Evolutionary conservation across 37 sponge, comb jelly and placozoan species (phyloP), one percentile per base, ranked within the genome.

Genomic region (Bolinopsis microptera): DNA sequence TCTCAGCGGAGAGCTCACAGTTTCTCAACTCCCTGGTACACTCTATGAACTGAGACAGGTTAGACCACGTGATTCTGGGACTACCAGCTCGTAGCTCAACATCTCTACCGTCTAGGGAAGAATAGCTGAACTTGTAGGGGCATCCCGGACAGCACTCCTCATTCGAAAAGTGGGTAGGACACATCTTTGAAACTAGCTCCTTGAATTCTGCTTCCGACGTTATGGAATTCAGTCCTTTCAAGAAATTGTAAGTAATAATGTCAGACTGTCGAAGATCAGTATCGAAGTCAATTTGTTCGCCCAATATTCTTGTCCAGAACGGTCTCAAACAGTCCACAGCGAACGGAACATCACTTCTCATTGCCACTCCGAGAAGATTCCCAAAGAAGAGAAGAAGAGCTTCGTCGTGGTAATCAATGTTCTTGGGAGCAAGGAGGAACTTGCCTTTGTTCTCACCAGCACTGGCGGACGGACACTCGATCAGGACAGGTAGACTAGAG

Each of bases 361-460:
- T 92, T 22, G 96, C 95, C 24, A 98, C 97, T 31, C 97, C 99
- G 68, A 98, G 67, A 0, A 98, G 94, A 95, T 95, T 96, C 83
- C 99, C 99, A 94, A 97, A 95, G 95, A 97, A 98, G 68, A 94
- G 95, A 0, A 98, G 97, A 0, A 98, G 97, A 39, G 95, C 95
- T 94, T 98, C 99, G 75, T 96, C 95, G 34, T 96, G 93, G 80
- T 94, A 96, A 2, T 96, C 94, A 72, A 97, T 94, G n/a, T 95
- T 93, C 35, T 94, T 94, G 1, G 99, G 96, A n/a, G 88, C 69
- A 0, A 98, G 94, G 26, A 97, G 93, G 93, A 93, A 95, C 94
- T 96, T 97, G 70, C 96, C 99, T 92, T 95, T 96, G 94, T 98
- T 97, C 88, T 95, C 67, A 8, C 97, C 99, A 48, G 95, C 93